Evolutionary conservation across 1,140 invertebrate species (phyloP).

Genomic region (Brachionus plicatilis): DNA sequence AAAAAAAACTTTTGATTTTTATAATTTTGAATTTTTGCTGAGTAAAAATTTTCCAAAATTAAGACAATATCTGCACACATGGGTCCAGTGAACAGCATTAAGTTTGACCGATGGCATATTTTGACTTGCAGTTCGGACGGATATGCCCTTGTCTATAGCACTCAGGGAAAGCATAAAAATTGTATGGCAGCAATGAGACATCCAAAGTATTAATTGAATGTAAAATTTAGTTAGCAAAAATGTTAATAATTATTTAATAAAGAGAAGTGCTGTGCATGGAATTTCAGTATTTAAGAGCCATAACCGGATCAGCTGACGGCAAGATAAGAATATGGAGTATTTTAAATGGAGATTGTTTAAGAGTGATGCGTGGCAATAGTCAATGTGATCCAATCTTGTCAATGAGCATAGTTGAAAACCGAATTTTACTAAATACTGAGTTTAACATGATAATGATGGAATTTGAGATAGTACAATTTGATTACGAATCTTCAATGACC

Average conservation of each 20-base stretch:
- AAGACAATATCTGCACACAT: slow-evolving; percentile 51
- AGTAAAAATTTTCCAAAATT: not conserved
- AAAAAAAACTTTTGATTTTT: no score
- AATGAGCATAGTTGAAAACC: slow-evolving; percentile 43
- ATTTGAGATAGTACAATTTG: slow-evolving; percentile 53
- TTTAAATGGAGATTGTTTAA: slow-evolving; percentile 52
- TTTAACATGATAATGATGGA: slow-evolving; percentile 52
- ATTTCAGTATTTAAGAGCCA: slow-evolving; percentile 52
- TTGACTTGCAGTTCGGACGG: slow-evolving; percentile 51
- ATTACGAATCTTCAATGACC: slow-evolving; percentile 44
- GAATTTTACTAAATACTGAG: slow-evolving; percentile 53
- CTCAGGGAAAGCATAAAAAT: slow-evolving; percentile 49
- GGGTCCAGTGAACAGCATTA: slow-evolving; percentile 49
- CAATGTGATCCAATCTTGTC: slow-evolving; percentile 51
- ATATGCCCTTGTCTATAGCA: slow-evolving; percentile 53
- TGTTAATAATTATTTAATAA: not conserved
- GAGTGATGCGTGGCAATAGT: slow-evolving; percentile 56
- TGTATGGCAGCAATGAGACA: slow-evolving; percentile 52
- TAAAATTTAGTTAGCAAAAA: no score
- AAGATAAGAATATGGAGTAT: slow-evolving; percentile 56
- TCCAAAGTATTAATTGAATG: slow-evolving; percentile 47
- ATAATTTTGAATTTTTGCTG: no score
- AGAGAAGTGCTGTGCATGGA: slow-evolving; percentile 54
- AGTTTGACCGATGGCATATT: slow-evolving; percentile 55
- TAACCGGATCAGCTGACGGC: slow-evolving; percentile 55